Percentiles rank a stretch among this genome's conserved stretches.
Evolutionary conservation across 37 sponge, comb jelly and placozoan genomes (phyloP).

Genomic region (Petrosia ficiformis): DNA sequence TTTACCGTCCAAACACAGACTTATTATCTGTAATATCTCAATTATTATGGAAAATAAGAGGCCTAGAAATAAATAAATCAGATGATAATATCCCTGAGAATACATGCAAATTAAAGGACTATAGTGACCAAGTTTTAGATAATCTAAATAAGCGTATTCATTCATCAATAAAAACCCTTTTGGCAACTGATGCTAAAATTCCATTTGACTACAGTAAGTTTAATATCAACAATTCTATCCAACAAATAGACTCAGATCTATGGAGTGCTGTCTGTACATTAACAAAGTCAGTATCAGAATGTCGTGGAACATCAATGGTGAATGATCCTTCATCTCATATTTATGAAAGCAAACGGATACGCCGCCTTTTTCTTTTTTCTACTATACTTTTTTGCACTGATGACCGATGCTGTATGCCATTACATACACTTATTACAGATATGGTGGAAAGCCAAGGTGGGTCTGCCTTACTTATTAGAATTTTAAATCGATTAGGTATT

Average conservation of each 20-base stretch:
- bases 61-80: neutral
- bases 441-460: constrained; percentile 25
- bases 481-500: constrained; percentile 14
- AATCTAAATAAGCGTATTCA: neutral
- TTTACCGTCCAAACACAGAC: constrained; percentile 21
- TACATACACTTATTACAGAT: constrained; percentile 19
- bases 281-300: constrained; percentile 9
- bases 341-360: constrained; percentile 1
- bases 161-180: neutral
- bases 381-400: constrained; percentile 1
- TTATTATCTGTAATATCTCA: neutral
- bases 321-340: neutral
- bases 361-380: constrained; percentile 8
- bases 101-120: neutral
- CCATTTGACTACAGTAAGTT: neutral
- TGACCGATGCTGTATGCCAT: constrained; percentile 16
- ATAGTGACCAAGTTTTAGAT: neutral
- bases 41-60: neutral
- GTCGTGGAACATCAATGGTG: neutral
- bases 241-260: neutral
- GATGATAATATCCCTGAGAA: neutral
- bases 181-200: neutral
- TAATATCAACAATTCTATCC: constrained; percentile 10
- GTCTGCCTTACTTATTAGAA: constrained; percentile 2
- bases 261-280: constrained; percentile 7